Evolutionary conservation across 2,888 invertebrate species (phyloP), one percentile per base, ranked within the genome.

Genomic region (Cheilosia scutellata): DNA sequence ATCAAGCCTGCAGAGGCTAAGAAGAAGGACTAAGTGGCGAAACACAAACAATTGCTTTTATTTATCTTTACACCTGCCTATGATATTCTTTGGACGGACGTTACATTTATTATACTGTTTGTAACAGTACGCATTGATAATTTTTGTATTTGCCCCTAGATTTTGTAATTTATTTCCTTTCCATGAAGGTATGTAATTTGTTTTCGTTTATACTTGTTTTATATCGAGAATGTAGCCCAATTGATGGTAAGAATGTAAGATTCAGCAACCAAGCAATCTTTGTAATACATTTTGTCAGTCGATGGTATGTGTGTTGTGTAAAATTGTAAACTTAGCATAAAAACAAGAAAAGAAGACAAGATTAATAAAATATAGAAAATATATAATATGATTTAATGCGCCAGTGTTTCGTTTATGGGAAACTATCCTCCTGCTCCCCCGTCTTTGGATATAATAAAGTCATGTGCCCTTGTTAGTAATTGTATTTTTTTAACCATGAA

Each of bases 21-120:
- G 88, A 92, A 92, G 79, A 88, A 90, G 84, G 92, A 92, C 88
- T 92, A 92, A 78, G 20, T n/a, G 44, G 51, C 62, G 16, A 74
- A 31, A 55, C 55, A 33, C 25, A 49, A 37, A 62, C 57, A 47
- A 33, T 37, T 37, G 31, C 40, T 68, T 62, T 63, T 55, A 66
- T 75, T 29, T 44, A 68, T 60, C 57, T 42, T 40, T 20, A 60
- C 66, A 68, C 68, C 62, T 78, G 65, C 66, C 55, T 66, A 60
- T 60, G 60, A 87, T 79, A 83, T 87, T 87, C 80, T 63, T 44
- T 72, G 60, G 57, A 86, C 79, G 51, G 79, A 70, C 47, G 66
- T 66, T 76, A 25, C 42, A 82, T 51, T 51, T 51, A 37, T 37
- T 37, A 37, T 51, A 74, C 78, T 86, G 75, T 84, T 57, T 70